These are phyloP conservation scores for Drosophila ficusphila DNA, from an alignment of 1,140 invertebrate species.

Conservation along the genomic window DNA sequence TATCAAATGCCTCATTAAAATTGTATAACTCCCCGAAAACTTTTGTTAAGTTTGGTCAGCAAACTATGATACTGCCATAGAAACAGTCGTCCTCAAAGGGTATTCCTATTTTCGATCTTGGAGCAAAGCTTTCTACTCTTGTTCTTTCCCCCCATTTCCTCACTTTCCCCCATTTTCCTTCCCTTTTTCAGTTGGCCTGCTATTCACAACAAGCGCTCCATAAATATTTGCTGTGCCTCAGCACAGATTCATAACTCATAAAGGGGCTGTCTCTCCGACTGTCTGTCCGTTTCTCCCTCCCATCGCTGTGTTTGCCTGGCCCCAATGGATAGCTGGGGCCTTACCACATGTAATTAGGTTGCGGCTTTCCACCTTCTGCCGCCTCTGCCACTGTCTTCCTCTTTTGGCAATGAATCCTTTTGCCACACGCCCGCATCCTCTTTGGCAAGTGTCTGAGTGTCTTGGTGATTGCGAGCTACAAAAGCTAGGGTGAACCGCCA, in stretches of 20 bases:
- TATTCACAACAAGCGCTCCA: slow-evolving; percentile 59
- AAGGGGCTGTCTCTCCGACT: slow-evolving; percentile 48
- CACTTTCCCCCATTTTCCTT: not conserved
- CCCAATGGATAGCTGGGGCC: slow-evolving; percentile 55
- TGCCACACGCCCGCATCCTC: slow-evolving; percentile 60
- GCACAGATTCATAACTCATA: slow-evolving; percentile 77
- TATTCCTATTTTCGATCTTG: slow-evolving; percentile 13
- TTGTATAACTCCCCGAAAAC: not conserved
- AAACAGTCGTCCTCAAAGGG: not conserved
- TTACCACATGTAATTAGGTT: slow-evolving; percentile 80
- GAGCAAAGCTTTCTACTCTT: not conserved
- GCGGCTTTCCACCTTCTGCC: slow-evolving; percentile 67
- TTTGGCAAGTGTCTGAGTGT: slow-evolving; percentile 50
- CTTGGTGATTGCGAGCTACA: slow-evolving; percentile 49
- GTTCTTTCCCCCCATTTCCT: not conserved
- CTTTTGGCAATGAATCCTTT: slow-evolving; percentile 76
- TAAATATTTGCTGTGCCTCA: slow-evolving; percentile 76
- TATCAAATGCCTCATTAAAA: slow-evolving; percentile 1
- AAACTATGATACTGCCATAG: no score
- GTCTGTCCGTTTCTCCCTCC: slow-evolving; percentile 12
- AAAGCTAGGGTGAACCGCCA: slow-evolving; percentile 38
- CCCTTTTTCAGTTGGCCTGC: slow-evolving; percentile 18
- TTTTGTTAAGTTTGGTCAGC: not conserved
- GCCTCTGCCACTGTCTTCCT: slow-evolving; percentile 34
- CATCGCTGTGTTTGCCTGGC: slow-evolving; percentile 53